Base-by-base conservation (phyloP, 2,797 vertebrate genomes). In the Diceros bicornis region DNA sequence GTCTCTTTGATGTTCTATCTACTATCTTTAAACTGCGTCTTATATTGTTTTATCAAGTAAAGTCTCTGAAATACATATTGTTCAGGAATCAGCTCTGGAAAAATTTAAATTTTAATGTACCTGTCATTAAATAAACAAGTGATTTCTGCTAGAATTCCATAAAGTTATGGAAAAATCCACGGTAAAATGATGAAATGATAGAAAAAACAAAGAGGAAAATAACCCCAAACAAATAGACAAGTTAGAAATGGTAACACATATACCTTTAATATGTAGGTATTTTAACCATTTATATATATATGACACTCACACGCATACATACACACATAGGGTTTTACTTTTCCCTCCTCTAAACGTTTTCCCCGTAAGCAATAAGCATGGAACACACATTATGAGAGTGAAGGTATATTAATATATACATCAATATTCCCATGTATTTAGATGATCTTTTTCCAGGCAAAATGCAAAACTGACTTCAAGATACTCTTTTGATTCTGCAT, bases 381-480 rank as follows among this genome's bases (percentile, higher is more conserved):
- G 4, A 59, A 25, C 4, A 71, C 12, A 47, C 21, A 68, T 90
- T 18, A 25, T 71, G 79, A 64, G 6, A 92, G 25, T 75, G 66
- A 68, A 74, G 20, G 9, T 41, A 20, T 59, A 47, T 89, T 93
- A 69, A 4, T 69, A 27, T 69, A n/a, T 44, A 27, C 32, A 69
- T 66, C 62, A 77, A 86, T 92, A 68, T 61, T 96, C 41, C 57
- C 7, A 52, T n/a, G 9, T n/a, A 69, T 91, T 79, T 55, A 55
- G 18, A 44, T 88, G 23, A 52, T 3, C 44, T 88, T 87, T 81
- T 72, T 61, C 25, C 29, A 61, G 34, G 14, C 14, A 81, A 37
- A 94, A 3, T 1, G 75, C 57, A 55, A 41, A 92, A 81, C 25
- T 90, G 77, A 81, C 29, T 94, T 92, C 7, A 79, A 93, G 55